phyloP scores from a whole-genome alignment of 2,797 vertebrate genomes.

The Karalla daura region DNA sequence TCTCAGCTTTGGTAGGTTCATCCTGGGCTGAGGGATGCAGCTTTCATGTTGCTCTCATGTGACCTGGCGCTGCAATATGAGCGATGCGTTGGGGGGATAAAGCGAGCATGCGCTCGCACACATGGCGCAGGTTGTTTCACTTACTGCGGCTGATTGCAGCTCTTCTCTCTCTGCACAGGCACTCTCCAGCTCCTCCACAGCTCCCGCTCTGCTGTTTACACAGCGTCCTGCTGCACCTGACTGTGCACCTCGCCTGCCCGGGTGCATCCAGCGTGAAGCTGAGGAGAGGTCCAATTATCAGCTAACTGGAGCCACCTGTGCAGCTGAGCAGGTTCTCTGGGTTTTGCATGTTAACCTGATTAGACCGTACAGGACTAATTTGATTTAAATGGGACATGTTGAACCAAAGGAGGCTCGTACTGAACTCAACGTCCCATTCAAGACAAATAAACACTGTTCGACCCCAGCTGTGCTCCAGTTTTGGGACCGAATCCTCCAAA shows the following conservation, averaged over 20 bases:
- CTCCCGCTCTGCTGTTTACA: too few species aligned
- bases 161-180: neutral
- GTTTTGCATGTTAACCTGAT: neutral
- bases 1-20: conserved; percentile 1
- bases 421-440: neutral
- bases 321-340: neutral
- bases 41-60: too few species aligned
- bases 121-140: conserved; percentile 29
- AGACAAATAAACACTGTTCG: neutral
- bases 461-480: neutral
- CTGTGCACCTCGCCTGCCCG: neutral
- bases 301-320: conserved; percentile 4
- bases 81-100: neutral
- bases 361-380: neutral
- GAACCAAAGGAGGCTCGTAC: neutral
- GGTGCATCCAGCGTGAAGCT: neutral
- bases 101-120: neutral
- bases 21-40: neutral
- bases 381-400: neutral
- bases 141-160: conserved; percentile 11
- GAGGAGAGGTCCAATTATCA: neutral
- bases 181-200: neutral
- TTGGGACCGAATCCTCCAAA: neutral
- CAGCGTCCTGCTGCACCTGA: too few species aligned
- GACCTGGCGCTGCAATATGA: neutral